Conservation (phyloP, 2,113 vertebrate species). For the Macrotis lagotis region DNA sequence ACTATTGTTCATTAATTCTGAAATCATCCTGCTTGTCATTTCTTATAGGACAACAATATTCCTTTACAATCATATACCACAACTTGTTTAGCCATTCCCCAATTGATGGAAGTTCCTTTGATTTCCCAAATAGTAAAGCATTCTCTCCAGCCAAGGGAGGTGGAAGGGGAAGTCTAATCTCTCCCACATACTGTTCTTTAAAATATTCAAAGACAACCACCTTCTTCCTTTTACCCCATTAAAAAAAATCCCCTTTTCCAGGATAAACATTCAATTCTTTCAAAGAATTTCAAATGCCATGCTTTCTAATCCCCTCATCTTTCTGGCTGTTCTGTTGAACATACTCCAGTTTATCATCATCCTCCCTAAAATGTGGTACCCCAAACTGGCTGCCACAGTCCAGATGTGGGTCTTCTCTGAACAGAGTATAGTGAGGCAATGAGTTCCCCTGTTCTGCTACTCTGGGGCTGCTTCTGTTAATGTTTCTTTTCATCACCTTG, state of each 20-base stretch:
- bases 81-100: too few species aligned
- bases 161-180: neutral
- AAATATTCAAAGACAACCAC: neutral
- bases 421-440: neutral
- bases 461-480: neutral
- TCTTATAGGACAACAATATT: too few species aligned
- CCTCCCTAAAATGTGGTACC: neutral
- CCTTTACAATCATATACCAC: too few species aligned
- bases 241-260: neutral
- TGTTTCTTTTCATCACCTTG: neutral
- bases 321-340: neutral
- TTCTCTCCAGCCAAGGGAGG: neutral
- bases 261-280: neutral
- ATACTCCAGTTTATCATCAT: neutral
- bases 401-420: neutral
- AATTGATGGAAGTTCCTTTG: too few species aligned
- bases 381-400: neutral
- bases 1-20: neutral
- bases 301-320: neutral
- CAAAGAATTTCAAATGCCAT: neutral
- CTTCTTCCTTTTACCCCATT: neutral
- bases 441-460: neutral
- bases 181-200: neutral
- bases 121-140: too few species aligned
- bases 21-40: too few species aligned